Evolutionary conservation across 1,140 invertebrate species (phyloP).

Genomic region (Chironomus tepperi): DNA sequence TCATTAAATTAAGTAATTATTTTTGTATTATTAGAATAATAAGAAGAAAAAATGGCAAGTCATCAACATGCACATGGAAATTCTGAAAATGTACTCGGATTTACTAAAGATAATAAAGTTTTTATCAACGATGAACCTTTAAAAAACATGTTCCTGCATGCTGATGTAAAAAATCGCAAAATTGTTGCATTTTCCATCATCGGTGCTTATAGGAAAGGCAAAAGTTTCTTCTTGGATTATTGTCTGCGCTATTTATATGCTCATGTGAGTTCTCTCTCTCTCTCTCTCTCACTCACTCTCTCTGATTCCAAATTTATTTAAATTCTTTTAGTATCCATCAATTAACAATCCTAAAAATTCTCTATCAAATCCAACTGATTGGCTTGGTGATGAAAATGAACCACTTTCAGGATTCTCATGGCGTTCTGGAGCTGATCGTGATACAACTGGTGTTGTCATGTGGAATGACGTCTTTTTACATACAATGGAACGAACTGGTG

Average conservation of each 20-base stretch:
- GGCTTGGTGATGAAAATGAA: constrained; percentile 55
- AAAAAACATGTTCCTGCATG: not conserved
- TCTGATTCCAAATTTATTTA: no score
- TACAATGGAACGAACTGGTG: constrained; percentile 28
- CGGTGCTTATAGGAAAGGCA: not conserved
- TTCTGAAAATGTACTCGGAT: not conserved
- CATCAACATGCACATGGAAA: not conserved
- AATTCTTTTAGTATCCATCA: not conserved
- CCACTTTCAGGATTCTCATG: constrained; percentile 73
- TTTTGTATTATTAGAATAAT: no score
- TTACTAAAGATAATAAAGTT: not conserved
- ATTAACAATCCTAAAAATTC: not conserved
- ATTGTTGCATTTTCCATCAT: not conserved
- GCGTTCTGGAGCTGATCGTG: constrained; percentile 80
- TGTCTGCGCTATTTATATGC: not conserved
- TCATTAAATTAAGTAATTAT: no score
- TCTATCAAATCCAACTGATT: constrained; percentile 37
- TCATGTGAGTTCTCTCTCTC: not conserved
- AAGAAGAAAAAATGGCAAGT: no score
- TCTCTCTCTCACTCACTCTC: no score
- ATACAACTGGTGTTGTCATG: constrained; percentile 85
- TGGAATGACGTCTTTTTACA: constrained; percentile 77
- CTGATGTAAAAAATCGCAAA: not conserved
- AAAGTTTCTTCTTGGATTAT: not conserved
- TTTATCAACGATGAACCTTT: not conserved